phyloP scores from a whole-genome alignment of 2,797 vertebrate species.

The Spinus olivaceus region DNA sequence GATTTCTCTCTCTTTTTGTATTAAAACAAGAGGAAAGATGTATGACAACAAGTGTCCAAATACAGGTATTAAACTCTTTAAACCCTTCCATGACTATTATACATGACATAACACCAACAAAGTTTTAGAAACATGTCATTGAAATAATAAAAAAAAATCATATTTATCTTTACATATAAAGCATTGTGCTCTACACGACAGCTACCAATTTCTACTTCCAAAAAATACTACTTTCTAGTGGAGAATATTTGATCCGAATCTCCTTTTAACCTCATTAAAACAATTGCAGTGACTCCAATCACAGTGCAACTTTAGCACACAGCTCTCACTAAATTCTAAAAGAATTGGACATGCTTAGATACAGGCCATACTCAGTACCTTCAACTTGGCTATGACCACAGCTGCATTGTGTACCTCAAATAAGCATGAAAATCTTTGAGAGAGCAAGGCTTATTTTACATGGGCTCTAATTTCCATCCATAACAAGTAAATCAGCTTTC shows the following conservation, averaged over 20 bases:
- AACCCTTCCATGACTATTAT: background rate
- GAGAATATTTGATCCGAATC: background rate
- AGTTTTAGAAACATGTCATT: background rate
- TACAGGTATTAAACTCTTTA: background rate
- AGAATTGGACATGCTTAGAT: background rate
- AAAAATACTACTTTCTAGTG: background rate
- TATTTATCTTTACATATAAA: background rate
- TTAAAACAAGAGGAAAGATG: background rate
- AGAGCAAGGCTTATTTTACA: background rate
- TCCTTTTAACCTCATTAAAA: background rate
- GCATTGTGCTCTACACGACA: background rate
- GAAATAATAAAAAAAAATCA: background rate
- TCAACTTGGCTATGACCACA: background rate
- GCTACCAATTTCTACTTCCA: background rate
- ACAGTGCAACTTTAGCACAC: background rate
- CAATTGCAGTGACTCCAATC: background rate
- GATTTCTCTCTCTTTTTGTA: background rate
- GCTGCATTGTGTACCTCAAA: background rate
- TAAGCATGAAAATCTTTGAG: background rate
- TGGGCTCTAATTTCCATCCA: background rate
- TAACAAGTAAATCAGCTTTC: background rate
- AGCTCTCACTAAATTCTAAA: background rate
- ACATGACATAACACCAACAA: background rate
- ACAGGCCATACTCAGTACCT: background rate
- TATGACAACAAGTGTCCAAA: background rate